phyloP scores from a whole-genome alignment of 2,888 invertebrate genomes.

The Hedya salicella region DNA sequence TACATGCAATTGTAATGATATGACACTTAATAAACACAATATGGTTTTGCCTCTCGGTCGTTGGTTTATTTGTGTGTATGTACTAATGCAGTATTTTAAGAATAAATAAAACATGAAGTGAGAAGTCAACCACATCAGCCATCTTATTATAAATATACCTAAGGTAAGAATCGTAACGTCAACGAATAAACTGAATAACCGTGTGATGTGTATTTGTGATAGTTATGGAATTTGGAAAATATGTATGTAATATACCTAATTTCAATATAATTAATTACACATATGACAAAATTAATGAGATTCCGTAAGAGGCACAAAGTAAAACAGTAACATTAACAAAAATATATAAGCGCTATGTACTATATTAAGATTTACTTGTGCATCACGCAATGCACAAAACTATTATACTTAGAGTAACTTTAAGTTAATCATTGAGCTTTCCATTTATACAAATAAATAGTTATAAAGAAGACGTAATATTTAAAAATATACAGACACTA shows the following conservation, averaged over 20 bases:
- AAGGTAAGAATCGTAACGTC: neutral
- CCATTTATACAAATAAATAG: slow-evolving; percentile 84
- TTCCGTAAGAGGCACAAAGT: slow-evolving; percentile 79
- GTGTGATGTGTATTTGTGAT: slow-evolving; percentile 41
- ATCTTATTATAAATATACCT: slow-evolving; percentile 10
- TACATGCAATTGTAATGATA: neutral
- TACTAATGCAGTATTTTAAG: no score
- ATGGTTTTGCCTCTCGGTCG: neutral
- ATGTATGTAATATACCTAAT: slow-evolving; percentile 47
- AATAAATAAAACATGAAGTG: slow-evolving; percentile 26
- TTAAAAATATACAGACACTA: slow-evolving; percentile 70
- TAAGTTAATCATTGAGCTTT: slow-evolving; percentile 84
- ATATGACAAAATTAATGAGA: slow-evolving; percentile 71
- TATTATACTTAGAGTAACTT: slow-evolving; percentile 76
- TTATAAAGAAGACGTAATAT: slow-evolving; percentile 57
- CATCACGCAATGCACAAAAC: slow-evolving; percentile 72
- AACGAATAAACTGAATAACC: slow-evolving; percentile 18
- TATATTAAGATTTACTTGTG: slow-evolving; percentile 76
- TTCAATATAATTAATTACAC: slow-evolving; percentile 51
- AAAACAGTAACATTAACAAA: slow-evolving; percentile 77
- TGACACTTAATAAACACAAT: neutral
- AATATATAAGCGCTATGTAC: slow-evolving; percentile 60
- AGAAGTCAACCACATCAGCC: slow-evolving; percentile 48
- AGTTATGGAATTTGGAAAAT: slow-evolving; percentile 29
- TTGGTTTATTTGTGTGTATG: neutral